Evolutionary conservation across 2,888 invertebrate genomes (phyloP), one percentile per base, ranked within the genome.

Genomic region (Meteorus colon): DNA sequence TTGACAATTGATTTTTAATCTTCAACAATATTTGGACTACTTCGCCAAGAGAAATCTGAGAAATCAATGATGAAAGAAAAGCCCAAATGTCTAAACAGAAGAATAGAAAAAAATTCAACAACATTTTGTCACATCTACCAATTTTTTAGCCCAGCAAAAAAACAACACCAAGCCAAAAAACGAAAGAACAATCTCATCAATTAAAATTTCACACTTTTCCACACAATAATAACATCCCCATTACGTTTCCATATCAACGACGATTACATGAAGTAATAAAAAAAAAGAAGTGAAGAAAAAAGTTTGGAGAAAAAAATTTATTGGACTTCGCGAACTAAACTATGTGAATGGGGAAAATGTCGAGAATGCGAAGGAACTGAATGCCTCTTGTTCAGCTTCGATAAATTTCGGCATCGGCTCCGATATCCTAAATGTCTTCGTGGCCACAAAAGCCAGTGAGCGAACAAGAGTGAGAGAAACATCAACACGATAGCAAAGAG

Each of bases 361-460:
- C 24, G 68, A 76, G 73, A 73, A 76, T 73, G 19, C 37, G 55
- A 73, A 69, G 73, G 34, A 55, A 68, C 73, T 73, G 55, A 63
- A 76, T 73, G 65, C 48, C 77, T 76, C 72, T 66, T 66, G 60
- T 67, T 59, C 41, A n/a, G 62, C 67, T 12, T 24, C 75, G 55
- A 81, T 80, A 77, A 81, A 81, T 81, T 78, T 71, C 55, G 75
- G 65, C 77, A 77, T 78, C 77, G 73, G 78, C 76, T 74, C 41
- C n/a, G 19, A 75, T 31, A 29, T 59, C 69, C 75, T 27, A 29
- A 45, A 63, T 63, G 60, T 65, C 59, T 62, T 73, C 60, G 73
- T 67, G 67, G 73, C 75, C 75, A 72, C 80, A 75, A 72, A 72
- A 59, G 34, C 69, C 55, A 72, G 14, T 41, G 41, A 45, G 48